phyloP scores from a whole-genome alignment of 2,113 vertebrate species.

The Heliornis fulica region DNA sequence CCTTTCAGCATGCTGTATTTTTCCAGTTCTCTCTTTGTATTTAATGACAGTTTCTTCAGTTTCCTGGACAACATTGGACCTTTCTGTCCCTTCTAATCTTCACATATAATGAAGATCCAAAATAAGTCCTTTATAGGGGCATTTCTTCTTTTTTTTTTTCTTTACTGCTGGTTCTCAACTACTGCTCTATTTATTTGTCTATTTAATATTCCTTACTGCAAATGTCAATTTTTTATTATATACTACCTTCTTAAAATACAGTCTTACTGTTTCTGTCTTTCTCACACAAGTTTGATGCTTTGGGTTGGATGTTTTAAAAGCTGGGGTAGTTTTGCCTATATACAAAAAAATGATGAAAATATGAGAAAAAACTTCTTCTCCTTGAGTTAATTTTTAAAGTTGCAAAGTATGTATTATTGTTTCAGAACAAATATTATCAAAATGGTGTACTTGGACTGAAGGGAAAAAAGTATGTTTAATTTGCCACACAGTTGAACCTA shows the following conservation, averaged over 20 bases:
- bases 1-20: background rate
- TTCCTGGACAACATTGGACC: constrained; percentile 37
- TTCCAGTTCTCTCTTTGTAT: constrained; percentile 11
- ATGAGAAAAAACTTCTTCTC: background rate
- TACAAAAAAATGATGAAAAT: background rate
- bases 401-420: background rate
- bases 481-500: background rate
- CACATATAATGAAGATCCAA: constrained; percentile 15
- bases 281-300: background rate
- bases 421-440: background rate
- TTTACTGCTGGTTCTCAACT: background rate
- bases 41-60: constrained; percentile 34
- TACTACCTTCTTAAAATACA: background rate
- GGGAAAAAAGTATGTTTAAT: background rate
- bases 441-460: background rate
- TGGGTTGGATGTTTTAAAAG: background rate
- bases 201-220: background rate
- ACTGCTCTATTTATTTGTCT: background rate
- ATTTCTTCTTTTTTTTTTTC: constrained; percentile 22
- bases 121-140: background rate
- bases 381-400: background rate
- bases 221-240: background rate
- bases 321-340: background rate
- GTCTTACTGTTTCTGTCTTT: constrained; percentile 10
- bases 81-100: constrained; percentile 18